Evolutionary conservation across 35 echinoderm and acorn worm genomes (phyloP).

Genomic region (Diadema setosum): DNA sequence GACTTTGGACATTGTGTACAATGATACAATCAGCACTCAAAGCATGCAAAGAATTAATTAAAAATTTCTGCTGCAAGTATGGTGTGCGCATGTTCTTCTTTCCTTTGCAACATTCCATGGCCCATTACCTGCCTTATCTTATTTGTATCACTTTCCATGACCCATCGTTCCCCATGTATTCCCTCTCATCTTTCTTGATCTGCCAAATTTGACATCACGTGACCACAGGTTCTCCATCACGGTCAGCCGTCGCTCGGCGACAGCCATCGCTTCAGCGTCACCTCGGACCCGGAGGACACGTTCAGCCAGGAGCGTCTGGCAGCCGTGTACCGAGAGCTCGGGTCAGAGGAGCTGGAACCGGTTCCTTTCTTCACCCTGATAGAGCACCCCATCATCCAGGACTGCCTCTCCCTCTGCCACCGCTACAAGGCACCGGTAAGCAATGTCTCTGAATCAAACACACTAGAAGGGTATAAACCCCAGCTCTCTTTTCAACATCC

Average conservation of each 20-base stretch:
- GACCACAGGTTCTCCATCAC: conserved; percentile 93
- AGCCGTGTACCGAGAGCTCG: conserved; percentile 86
- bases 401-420: conserved; percentile 78
- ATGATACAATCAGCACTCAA: too few species aligned
- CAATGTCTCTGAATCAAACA: too few species aligned
- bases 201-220: too few species aligned
- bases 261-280: conserved; percentile 97
- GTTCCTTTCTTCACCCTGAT: conserved; percentile 81
- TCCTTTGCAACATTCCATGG: too few species aligned
- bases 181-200: too few species aligned
- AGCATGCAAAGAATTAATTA: too few species aligned
- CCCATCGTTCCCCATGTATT: too few species aligned
- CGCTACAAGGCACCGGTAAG: conserved; percentile 89
- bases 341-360: conserved; percentile 69
- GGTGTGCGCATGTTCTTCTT: too few species aligned
- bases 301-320: conserved; percentile 91
- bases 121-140: too few species aligned
- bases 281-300: conserved; percentile 94
- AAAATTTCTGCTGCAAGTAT: too few species aligned
- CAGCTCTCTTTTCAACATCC: not conserved
- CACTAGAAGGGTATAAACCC: not conserved
- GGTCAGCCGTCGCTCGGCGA: conserved; percentile 89
- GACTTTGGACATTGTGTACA: too few species aligned
- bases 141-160: too few species aligned
- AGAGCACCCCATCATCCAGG: conserved; percentile 90